Base-by-base conservation (phyloP, 2,113 vertebrate genomes). In the Notothenia coriiceps region DNA sequence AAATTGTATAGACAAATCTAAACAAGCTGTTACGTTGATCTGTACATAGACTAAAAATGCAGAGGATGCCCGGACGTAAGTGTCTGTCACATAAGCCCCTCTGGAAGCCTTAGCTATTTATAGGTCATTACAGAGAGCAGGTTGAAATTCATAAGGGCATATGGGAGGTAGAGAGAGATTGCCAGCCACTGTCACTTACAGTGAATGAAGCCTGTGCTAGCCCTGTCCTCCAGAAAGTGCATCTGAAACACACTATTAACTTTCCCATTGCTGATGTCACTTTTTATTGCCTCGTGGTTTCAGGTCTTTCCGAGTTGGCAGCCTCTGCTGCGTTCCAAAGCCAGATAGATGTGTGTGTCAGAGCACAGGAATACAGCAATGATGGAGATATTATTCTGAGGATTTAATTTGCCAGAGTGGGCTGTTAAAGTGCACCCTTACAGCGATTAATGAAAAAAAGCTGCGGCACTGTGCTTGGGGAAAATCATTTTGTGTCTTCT, bases 241-340 rank as follows among this genome's bases (percentile, higher is more conserved):
- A 89, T 89, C 86, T 80, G 93, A 93, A 93, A 92, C 91, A 91
- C 91, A 86, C 89, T 86, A 91, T 93, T 93, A 94, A 90, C 89
- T 92, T 92, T 86, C 85, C 87, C 86, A 90, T 92, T 90, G 85
- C 83, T 88, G 86, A 81, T 91, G 91, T 94, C 92, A 92, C 86
- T 88, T 91, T 92, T 92, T 91, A 92, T 91, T 86, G 91, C 88
- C 72, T 84, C 47, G 1, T 81, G 86, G 89, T 87, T 92, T 87
- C 81, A 84, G 89, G 85, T 91, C 85, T 86, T 72, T 83, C 64
- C 0, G 79, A 86, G 73, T 89, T 93, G 92, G 89, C 93, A 90
- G 90, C 78, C 86, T 67, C 55, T 12, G 74, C 75, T 59, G 80
- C 90, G 57, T 74, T 89, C 86, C 83, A 80, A 78, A 86, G 77